A percentile compares a stretch with the other conserved stretches of the same genome.
phyloP scores from a whole-genome alignment of 2,113 vertebrate genomes.

The Chlorodrepanis virens region DNA sequence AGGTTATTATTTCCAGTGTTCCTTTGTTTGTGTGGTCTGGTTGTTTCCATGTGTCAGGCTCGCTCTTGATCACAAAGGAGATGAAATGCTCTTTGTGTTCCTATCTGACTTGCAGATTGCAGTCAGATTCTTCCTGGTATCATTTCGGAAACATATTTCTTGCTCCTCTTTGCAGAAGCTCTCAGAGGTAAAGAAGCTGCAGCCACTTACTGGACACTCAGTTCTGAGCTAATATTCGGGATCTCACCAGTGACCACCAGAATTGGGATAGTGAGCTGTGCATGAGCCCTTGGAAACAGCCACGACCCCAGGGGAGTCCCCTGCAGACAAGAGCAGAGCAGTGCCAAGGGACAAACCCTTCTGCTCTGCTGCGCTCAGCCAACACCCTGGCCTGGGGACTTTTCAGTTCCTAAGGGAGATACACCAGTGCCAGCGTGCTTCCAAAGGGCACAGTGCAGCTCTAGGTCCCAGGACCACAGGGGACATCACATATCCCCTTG shows the following conservation, averaged over 20 bases:
- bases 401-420: not conserved
- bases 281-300: not conserved
- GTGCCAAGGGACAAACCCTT: not conserved
- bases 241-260: not conserved
- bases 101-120: conserved; percentile 37
- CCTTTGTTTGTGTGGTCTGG: conserved; percentile 50
- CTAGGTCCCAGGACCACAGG: not conserved
- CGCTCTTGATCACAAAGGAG: conserved; percentile 30
- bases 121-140: not conserved
- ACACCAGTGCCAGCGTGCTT: not conserved
- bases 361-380: rapidly evolving
- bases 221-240: not conserved
- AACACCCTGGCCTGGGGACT: not conserved
- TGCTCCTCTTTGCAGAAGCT: not conserved
- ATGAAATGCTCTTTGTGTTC: conserved; percentile 41
- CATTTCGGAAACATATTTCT: not conserved
- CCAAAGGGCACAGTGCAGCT: not conserved
- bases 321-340: not conserved
- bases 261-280: not conserved
- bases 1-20: conserved; percentile 37
- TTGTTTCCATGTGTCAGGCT: conserved; percentile 38
- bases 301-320: not conserved
- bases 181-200: not conserved
- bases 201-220: not conserved
- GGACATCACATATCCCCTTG: rapidly evolving